Base-by-base conservation (phyloP, 2,888 invertebrate species). In the Megaustenia siamemsis region DNA sequence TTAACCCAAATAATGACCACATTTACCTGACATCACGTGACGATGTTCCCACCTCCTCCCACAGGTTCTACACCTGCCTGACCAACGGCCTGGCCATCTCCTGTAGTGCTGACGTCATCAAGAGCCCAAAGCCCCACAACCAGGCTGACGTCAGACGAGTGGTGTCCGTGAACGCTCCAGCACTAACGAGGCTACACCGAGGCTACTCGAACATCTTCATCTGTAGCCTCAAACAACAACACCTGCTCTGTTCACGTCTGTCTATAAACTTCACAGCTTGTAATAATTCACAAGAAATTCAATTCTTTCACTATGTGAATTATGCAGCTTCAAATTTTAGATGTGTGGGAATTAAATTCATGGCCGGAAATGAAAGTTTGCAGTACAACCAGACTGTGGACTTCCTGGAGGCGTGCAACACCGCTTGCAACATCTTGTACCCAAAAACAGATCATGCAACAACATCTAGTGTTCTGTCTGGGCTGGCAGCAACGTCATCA, bases 61-160 rank as follows among this genome's bases (percentile, higher is more conserved):
- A 21, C 69, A 69, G 69, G n/a, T 69, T 69, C 3, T 69, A 38
- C 24, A n/a, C n/a, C 10, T 69, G 69, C 18, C 18, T 69, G 69
- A n/a, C 6, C 5, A 40, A 18, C 38, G 4, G 4, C 38, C 3
- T 40, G 24, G 1, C 69, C 5, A 15, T 1, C 5, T 24, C 38
- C 21, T 69, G 69, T 10, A 69, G 40, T 0, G 69, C 69, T 24
- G 40, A 69, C 10, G 15, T 69, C 10, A 40, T 40, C 2, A 8
- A 24, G 4, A 40, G 40, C 28, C 4, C 0, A 5, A 69, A 69
- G 24, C 69, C 21, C 18, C 40, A 18, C 3, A 69, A 69, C 38
- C 40, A 69, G 40, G 38, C 4, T 4, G 38, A 40, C n/a, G 28
- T 3, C 28, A 24, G 1, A 40, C 38, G 40, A 24, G 40, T 69